A percentile compares a stretch with the other conserved stretches of the same genome.
These are phyloP conservation scores for Mythimna ferrago DNA, from an alignment of 2,888 invertebrate genomes.

Conservation along the genomic window DNA sequence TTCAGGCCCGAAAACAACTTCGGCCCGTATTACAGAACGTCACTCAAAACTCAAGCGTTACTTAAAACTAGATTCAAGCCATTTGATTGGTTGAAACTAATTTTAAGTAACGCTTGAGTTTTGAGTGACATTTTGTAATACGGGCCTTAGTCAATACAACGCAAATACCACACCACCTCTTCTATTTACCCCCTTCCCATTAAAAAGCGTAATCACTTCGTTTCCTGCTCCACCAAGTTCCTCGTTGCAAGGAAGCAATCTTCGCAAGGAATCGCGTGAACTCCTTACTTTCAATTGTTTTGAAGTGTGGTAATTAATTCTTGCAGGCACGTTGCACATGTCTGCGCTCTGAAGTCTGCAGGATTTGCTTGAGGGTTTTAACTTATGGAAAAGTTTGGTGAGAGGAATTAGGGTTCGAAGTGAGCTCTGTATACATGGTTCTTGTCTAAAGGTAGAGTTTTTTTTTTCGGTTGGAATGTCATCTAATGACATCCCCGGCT, in stretches of 20 bases:
- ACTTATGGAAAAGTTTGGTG: neutral
- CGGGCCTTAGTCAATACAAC: neutral
- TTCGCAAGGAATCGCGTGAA: constrained; percentile 16
- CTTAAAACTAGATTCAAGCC: too few species aligned
- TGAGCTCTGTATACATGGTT: neutral
- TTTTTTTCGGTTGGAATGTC: too few species aligned
- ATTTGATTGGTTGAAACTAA: too few species aligned
- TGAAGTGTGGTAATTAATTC: constrained; percentile 33
- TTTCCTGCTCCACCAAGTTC: constrained; percentile 32
- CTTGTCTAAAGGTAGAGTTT: neutral
- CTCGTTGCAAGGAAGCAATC: constrained; percentile 32
- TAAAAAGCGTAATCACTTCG: constrained; percentile 11
- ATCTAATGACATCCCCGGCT: too few species aligned
- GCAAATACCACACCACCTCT: neutral
- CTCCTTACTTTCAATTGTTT: constrained; percentile 19
- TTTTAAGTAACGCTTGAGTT: too few species aligned
- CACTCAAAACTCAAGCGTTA: too few species aligned
- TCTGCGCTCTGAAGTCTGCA: constrained; percentile 12
- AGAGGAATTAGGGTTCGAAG: neutral
- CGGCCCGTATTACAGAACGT: too few species aligned
- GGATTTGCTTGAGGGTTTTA: neutral
- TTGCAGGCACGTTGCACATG: constrained; percentile 10
- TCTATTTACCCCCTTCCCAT: neutral
- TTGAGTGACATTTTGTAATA: too few species aligned
- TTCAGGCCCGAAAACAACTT: too few species aligned